Evolutionary conservation across 1,140 invertebrate species (phyloP), one percentile per base, ranked within the genome.

Genomic region (Nylanderia fulva): DNA sequence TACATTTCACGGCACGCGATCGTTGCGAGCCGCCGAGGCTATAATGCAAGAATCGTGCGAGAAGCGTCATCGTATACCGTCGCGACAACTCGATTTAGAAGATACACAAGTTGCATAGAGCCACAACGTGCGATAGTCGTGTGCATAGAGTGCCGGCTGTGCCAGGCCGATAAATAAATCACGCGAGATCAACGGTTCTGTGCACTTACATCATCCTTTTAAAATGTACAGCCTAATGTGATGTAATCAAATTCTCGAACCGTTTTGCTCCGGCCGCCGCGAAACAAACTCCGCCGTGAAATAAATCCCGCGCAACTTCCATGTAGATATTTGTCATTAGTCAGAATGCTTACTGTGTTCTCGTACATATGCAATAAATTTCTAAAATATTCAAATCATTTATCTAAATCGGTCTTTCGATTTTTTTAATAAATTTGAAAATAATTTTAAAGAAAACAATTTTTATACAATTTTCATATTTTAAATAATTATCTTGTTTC

Each of bases 141-240:
- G 83, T 82, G n/a, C n/a, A n/a, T n/a, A 89, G 21, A 42, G 56
- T 58, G 71, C 21, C 39, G 52, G 39, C 63, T 27, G 27, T 75
- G 79, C 77, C 52, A 29, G 71, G n/a, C n/a, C 71, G 42, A 69
- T 76, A 79, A 89, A 92, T 92, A 90, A 92, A 91, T 92, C 91
- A 92, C 88, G 75, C 85, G 72, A 85, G 89, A 92, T 91, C 91
- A 91, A 90, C 87, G 87, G 85, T 92, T 91, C 87, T 88, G 60
- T 76, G 88, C 87, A 87, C 90, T 92, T 90, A 91, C 91, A 90
- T 92, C 91, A 89, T 58, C 85, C 82, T 79, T 89, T 92, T 86
- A 90, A 92, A 92, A 91, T 88, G 90, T 88, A 87, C 84, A 77
- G 61, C 89, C 85, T 66, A 77, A 72, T 83, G 56, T 84, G 83